phyloP scores from a whole-genome alignment of 2,888 invertebrate species.

The Phengaris arion region DNA sequence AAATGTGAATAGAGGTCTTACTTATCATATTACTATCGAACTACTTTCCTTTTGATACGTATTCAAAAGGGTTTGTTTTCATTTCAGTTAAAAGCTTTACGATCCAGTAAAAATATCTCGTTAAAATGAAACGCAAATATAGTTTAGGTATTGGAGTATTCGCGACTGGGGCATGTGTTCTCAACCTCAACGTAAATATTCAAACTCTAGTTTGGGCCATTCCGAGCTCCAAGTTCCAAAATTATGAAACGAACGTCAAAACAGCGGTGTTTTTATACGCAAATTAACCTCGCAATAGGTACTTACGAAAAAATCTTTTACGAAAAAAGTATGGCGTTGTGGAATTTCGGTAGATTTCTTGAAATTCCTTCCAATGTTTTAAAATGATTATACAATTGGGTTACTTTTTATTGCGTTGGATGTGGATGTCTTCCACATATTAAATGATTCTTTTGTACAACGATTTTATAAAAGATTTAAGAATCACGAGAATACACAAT shows the following conservation, averaged over 20 bases:
- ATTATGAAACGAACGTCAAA: constrained; percentile 4
- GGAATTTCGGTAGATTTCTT: neutral
- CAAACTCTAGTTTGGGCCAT: constrained; percentile 53
- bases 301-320: neutral
- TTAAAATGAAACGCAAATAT: constrained; percentile 25
- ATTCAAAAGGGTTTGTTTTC: neutral
- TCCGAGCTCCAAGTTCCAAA: constrained; percentile 33
- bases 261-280: neutral
- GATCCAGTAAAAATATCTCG: neutral
- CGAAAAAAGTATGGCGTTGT: neutral
- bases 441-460: constrained; percentile 9
- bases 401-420: neutral
- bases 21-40: too few relatives aligned
- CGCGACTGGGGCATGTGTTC: constrained; percentile 50
- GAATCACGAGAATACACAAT: constrained; percentile 15
- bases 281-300: neutral
- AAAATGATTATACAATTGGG: too few relatives aligned
- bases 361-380: too few relatives aligned
- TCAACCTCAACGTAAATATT: constrained; percentile 67
- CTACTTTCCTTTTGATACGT: neutral
- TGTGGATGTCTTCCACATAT: neutral
- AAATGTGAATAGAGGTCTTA: too few relatives aligned
- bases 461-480: neutral
- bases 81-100: neutral
- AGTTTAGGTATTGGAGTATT: constrained; percentile 36